A percentile compares a stretch with the other conserved stretches of the same genome.
phyloP scores from a whole-genome alignment of 2,888 invertebrate genomes.

The Leptopilina myrica region DNA sequence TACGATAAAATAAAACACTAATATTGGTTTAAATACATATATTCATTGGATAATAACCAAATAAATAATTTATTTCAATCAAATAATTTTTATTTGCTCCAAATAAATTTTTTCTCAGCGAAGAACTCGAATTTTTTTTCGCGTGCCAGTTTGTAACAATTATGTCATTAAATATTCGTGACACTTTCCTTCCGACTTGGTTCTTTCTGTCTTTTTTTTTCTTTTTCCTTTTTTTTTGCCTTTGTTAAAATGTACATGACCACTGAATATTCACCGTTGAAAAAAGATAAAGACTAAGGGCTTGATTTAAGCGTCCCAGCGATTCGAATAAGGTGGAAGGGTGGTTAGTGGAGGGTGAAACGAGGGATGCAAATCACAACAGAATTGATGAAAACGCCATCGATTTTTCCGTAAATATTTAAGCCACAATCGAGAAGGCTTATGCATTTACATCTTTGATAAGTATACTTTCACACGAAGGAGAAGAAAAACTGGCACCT shows the following conservation, averaged over 20 bases:
- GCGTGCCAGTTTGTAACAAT: constrained; percentile 9
- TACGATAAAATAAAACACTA: too few species aligned
- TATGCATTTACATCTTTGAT: constrained; percentile 29
- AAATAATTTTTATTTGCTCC: too few species aligned
- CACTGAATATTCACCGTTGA: constrained; percentile 47
- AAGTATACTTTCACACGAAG: constrained; percentile 7
- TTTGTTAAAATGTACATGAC: constrained; percentile 31
- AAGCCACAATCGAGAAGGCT: constrained; percentile 40
- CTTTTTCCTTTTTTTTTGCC: not conserved
- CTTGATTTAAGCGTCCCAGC: constrained; percentile 56
- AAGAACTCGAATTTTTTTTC: too few species aligned
- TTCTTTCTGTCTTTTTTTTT: too few species aligned
- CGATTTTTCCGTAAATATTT: constrained; percentile 60
- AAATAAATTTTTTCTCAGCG: too few species aligned
- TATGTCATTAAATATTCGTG: not conserved
- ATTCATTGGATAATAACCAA: too few species aligned
- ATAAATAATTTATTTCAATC: too few species aligned
- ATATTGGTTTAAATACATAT: too few species aligned
- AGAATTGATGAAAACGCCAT: constrained; percentile 58
- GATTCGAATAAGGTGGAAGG: constrained; percentile 54
- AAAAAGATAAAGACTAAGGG: constrained; percentile 57
- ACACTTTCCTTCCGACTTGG: not conserved
- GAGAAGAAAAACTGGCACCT: too few species aligned
- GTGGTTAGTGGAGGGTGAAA: constrained; percentile 59
- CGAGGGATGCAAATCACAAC: constrained; percentile 59